These are phyloP conservation scores for Dynastes grantii DNA, from an alignment of 2,888 invertebrate species.

Conservation along the genomic window DNA sequence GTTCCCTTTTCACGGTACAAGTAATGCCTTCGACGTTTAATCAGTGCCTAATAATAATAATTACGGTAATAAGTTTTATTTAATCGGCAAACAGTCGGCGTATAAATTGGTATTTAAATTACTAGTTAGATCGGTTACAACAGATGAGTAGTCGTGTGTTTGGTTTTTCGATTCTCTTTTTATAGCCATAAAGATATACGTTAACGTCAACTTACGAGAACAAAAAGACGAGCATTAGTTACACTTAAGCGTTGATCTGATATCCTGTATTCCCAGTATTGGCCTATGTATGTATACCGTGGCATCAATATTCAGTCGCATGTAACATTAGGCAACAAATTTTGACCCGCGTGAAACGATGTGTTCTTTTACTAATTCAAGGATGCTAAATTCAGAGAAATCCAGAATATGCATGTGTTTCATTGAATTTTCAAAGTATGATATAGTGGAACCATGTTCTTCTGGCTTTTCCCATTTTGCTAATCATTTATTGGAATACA, in stretches of 20 bases:
- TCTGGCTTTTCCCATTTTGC: too few species aligned
- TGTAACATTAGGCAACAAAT: not conserved
- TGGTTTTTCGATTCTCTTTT: slow-evolving; percentile 29
- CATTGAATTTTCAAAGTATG: too few species aligned
- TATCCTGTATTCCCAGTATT: not conserved
- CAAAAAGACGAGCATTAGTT: slow-evolving; percentile 2
- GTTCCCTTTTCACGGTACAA: slow-evolving; percentile 37
- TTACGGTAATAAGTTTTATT: slow-evolving; percentile 43
- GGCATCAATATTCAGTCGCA: not conserved
- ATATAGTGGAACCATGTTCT: too few species aligned
- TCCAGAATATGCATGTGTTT: too few species aligned
- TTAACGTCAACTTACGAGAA: not conserved
- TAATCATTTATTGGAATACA: too few species aligned
- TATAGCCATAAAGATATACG: slow-evolving; percentile 2
- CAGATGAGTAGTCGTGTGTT: slow-evolving; percentile 35
- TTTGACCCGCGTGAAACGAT: too few species aligned
- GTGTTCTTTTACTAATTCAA: too few species aligned
- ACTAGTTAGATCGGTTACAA: slow-evolving; percentile 27
- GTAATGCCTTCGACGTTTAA: slow-evolving; percentile 42
- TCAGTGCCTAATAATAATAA: slow-evolving; percentile 45
- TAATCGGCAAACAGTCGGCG: slow-evolving; percentile 43
- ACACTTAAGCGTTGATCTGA: not conserved
- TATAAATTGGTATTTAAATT: slow-evolving; percentile 46
- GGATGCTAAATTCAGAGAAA: too few species aligned
- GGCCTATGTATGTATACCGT: not conserved